Evolutionary conservation across 2,888 invertebrate species (phyloP).

Genomic region (Drosophila anomalipes): DNA sequence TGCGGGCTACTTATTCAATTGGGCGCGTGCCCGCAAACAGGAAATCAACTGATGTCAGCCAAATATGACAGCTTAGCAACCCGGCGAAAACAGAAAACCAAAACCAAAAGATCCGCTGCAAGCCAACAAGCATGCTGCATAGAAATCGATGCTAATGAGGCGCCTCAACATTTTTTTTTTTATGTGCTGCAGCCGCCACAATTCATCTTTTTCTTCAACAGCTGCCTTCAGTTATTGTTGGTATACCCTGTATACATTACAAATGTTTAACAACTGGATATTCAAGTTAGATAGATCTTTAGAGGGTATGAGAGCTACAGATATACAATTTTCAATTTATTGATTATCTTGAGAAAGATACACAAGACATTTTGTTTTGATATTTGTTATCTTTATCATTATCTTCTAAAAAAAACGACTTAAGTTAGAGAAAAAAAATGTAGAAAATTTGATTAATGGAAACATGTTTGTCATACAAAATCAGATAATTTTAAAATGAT

Average conservation of each 20-base stretch:
- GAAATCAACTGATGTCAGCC: conserved; percentile 33
- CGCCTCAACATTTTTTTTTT: conserved; percentile 21
- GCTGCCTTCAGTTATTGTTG: conserved; percentile 4
- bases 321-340: neutral
- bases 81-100: conserved; percentile 8
- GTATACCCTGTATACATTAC: neutral
- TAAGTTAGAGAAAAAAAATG: neutral
- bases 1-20: conserved; percentile 1
- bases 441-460: neutral
- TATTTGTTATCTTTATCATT: neutral
- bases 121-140: conserved; percentile 27
- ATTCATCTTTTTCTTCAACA: conserved; percentile 1
- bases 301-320: too few species aligned
- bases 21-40: conserved; percentile 46
- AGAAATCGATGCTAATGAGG: conserved; percentile 38
- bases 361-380: neutral
- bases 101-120: conserved; percentile 17
- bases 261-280: neutral
- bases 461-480: neutral
- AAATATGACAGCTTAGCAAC: conserved; percentile 12
- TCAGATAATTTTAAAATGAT: neutral
- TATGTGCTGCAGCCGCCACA: neutral
- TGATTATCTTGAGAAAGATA: too few species aligned
- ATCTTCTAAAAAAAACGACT: neutral
- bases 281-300: neutral